Base-by-base conservation (phyloP, 2,888 invertebrate species). In the Embidobia sp. region DNA sequence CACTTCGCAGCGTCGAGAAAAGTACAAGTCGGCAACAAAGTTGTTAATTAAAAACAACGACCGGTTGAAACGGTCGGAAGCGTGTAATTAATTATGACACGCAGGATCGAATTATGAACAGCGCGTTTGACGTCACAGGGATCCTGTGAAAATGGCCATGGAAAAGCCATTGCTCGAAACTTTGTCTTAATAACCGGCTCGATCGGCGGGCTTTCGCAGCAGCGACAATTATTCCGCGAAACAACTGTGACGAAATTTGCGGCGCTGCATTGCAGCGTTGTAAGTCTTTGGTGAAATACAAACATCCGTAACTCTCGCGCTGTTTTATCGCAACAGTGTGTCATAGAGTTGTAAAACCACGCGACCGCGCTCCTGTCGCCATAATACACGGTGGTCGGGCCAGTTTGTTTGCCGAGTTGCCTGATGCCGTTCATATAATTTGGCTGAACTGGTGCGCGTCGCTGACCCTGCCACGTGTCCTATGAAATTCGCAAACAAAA, bases 271-370 rank as follows among this genome's bases (percentile, higher is more conserved):
- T 69, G 49, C 49, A 59, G 42, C 40, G 48, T 35, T 72, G 42
- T 53, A 53, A 53, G 70, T 57, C 57, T 55, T 15, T 11, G 49
- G 29, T 13, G 33, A 69, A 63, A 55, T 42, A 40, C 40, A 2
- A 18, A 40, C 27, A 64, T 64, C 64, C 35, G 63, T 53, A 51
- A 15, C 40, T 31, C 55, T 27, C 48, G 19, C 42, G 19, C 18
- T 37, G 13, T 73, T 64, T 63, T 55, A 63, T 64, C 29, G 49
- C 11, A 31, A 42, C 55, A 73, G 57, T 49, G 73, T 48, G 42
- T 73, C 72, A 72, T 63, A 63, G 48, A 33, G 49, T 57, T 73
- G 49, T n/a, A n/a, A n/a, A n/a, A n/a, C n/a, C n/a, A n/a, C n/a
- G n/a, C n/a, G n/a, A n/a, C n/a, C n/a, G n/a, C n/a, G n/a, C n/a